These are phyloP conservation scores for Holothuria glaberrima DNA, from an alignment of 35 echinoderm and acorn worm species.

Conservation along the genomic window DNA sequence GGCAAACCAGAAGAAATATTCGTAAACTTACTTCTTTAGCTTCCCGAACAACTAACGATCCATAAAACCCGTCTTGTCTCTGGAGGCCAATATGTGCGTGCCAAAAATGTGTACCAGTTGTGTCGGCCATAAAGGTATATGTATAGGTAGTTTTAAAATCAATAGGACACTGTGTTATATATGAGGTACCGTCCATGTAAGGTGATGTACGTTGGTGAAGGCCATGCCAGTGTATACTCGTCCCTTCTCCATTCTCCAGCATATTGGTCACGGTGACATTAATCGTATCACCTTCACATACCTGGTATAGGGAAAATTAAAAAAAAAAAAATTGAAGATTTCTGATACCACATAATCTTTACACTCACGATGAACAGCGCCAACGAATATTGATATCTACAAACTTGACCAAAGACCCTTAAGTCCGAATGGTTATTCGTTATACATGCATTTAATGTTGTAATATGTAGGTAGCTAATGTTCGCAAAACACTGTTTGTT, in stretches of 20 bases:
- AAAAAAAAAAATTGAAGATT: too few relatives aligned
- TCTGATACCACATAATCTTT: too few relatives aligned
- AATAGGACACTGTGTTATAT: constrained; percentile 83
- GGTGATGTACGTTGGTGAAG: constrained; percentile 58
- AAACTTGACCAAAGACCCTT: too few relatives aligned
- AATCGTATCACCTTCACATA: constrained; percentile 80
- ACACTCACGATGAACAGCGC: too few relatives aligned
- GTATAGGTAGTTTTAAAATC: constrained; percentile 2
- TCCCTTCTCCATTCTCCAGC: constrained; percentile 71
- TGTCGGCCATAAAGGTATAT: constrained; percentile 49
- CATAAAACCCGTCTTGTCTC: constrained; percentile 63
- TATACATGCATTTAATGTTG: too few relatives aligned
- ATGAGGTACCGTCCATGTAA: constrained; percentile 79
- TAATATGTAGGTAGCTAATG: too few relatives aligned
- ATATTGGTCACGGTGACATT: constrained; percentile 70
- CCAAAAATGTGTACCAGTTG: constrained; percentile 67
- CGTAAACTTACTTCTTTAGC: constrained; percentile 15
- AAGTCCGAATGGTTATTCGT: too few relatives aligned
- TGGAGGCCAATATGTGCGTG: constrained; percentile 70
- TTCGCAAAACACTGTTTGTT: too few relatives aligned
- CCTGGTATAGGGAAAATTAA: constrained; percentile 20
- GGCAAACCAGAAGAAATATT: too few relatives aligned
- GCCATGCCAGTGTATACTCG: constrained; percentile 83
- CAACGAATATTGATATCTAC: too few relatives aligned
- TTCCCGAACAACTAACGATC: constrained; percentile 73